These are phyloP conservation scores for Rhagonycha lutea DNA, from an alignment of 2,888 invertebrate species.

Conservation along the genomic window DNA sequence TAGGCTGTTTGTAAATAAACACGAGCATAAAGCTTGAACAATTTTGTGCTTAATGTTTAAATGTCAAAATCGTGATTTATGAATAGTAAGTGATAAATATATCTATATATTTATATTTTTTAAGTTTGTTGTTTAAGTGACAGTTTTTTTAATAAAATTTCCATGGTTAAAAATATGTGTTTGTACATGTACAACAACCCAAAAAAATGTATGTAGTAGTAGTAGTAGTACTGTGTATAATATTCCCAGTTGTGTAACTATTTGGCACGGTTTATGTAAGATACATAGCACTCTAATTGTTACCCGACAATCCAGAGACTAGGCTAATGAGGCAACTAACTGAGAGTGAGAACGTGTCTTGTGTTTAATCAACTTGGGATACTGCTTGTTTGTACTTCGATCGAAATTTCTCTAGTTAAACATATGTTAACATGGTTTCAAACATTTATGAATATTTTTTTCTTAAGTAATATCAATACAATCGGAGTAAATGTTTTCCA, in stretches of 20 bases:
- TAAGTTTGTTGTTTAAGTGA: not conserved
- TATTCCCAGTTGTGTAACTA: constrained; percentile 23
- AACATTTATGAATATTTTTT: constrained; percentile 21
- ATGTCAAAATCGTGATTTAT: not conserved
- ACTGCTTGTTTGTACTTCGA: constrained; percentile 38
- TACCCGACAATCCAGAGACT: constrained; percentile 28
- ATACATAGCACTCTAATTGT: constrained; percentile 33
- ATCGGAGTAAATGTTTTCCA: not conserved
- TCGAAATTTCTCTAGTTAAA: constrained; percentile 42
- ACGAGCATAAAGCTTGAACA: not conserved
- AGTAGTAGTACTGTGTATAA: not conserved
- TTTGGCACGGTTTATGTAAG: constrained; percentile 29
- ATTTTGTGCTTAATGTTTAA: not conserved
- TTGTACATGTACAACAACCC: not conserved
- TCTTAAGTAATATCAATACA: constrained; percentile 1
- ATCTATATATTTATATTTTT: not conserved
- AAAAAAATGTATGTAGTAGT: not conserved
- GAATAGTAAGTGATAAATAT: not conserved
- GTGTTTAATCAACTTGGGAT: constrained; percentile 36
- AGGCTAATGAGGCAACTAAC: constrained; percentile 37
- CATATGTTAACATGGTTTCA: constrained; percentile 46
- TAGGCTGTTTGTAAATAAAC: no score
- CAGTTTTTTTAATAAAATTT: not conserved
- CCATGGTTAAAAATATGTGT: not conserved
- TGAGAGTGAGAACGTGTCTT: constrained; percentile 37